Base-by-base conservation (phyloP, 2,888 invertebrate genomes). In the Volucella bombylans region DNA sequence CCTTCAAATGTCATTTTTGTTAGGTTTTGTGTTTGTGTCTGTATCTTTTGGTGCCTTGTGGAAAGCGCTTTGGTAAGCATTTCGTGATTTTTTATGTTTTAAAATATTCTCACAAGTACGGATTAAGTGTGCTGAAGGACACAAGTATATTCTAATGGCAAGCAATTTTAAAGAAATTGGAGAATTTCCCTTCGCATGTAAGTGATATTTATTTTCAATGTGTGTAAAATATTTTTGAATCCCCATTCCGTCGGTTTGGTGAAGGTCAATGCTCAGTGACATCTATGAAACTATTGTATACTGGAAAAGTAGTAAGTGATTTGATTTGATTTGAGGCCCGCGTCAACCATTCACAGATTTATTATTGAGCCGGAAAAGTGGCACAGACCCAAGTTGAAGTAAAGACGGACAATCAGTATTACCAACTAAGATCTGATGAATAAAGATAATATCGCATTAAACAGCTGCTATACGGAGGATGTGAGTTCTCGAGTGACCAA, bases 41-140 rank as follows among this genome's bases (percentile, higher is more conserved):
- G 15, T 41, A 3, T 57, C 39, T 15, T 10, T 9, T 39, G n/a
- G n/a, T 12, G 43, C 47, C 8, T 23, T 31, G 31, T 31, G n/a
- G 12, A 54, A 73, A 73, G 10, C 10, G 64, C 65, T 55, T 55
- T 39, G 41, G 57, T 67, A n/a, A n/a, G 59, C 59, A 55, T 59
- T 67, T 74, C 1, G 50, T 49, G 11, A 3, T 67, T 57, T 38
- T 67, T 74, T 74, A 50, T 43, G 50, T 23, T 23, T 71, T 50
- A 49, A 61, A 71, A 50, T 71, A 14, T 71, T 41, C 41, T 41
- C 31, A 39, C 38, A 18, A 49, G 47, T n/a, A 39, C 11, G 57
- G 54, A 49, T 10, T 69, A 69, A 69, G 15, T 69, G 10, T 49
- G 41, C 18, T 47, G 23, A n/a, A 55, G 55, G 55, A 67, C 15